A percentile compares a stretch with the other conserved stretches of the same genome.
phyloP scores from a whole-genome alignment of 2,113 vertebrate species.

The Egretta garzetta region DNA sequence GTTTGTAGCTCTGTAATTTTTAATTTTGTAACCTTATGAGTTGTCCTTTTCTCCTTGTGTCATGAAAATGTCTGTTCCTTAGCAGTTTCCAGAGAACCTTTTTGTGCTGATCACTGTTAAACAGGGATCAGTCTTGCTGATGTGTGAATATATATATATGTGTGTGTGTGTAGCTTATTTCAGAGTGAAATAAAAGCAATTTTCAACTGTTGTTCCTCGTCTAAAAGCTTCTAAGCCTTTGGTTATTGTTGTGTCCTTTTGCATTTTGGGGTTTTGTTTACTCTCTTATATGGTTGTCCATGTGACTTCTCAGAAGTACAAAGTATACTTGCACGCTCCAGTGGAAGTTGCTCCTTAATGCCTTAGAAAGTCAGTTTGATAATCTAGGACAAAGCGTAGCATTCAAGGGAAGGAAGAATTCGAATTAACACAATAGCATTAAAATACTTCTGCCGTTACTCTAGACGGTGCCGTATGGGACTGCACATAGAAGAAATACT shows the following conservation, averaged over 20 bases:
- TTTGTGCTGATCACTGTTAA: neutral
- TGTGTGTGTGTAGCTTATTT: neutral
- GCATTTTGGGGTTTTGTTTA: neutral
- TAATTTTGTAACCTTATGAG: neutral
- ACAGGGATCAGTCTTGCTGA: neutral
- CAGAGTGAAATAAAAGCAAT: neutral
- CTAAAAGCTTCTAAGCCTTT: neutral
- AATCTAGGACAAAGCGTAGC: neutral
- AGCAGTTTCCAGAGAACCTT: neutral
- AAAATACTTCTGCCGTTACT: neutral
- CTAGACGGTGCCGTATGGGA: neutral
- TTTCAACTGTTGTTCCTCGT: neutral
- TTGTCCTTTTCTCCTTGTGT: neutral
- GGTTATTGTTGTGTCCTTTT: neutral
- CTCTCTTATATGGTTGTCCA: neutral
- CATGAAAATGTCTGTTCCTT: neutral
- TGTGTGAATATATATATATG: neutral
- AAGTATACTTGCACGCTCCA: neutral
- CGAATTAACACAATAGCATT: neutral
- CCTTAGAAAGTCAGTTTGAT: neutral
- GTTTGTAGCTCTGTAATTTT: neutral
- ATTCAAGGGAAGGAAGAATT: constrained; percentile 26
- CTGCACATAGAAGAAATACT: neutral
- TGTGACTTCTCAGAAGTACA: neutral
- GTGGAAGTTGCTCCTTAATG: constrained; percentile 1